Percentiles rank a stretch among this genome's conserved stretches.
Evolutionary conservation across 2,797 vertebrate species (phyloP).

Genomic region (Phyllotis vaccarum): DNA sequence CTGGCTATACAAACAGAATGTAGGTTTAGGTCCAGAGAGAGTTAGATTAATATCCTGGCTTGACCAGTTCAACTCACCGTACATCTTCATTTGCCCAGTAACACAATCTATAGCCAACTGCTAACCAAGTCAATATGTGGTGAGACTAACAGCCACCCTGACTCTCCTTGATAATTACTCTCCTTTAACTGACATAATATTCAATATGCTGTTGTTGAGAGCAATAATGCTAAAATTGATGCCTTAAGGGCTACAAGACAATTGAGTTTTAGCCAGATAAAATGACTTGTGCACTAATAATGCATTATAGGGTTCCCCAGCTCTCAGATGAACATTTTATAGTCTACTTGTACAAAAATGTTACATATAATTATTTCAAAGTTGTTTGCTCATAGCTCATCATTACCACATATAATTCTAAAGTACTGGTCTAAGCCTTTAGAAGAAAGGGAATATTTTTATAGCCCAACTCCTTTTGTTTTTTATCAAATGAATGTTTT

Average conservation of each 20-base stretch:
- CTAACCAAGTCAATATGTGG: slow-evolving; percentile 86
- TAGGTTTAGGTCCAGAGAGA: slow-evolving; percentile 64
- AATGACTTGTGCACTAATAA: slow-evolving; percentile 90
- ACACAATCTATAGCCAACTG: slow-evolving; percentile 79
- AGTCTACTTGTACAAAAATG: slow-evolving; percentile 66
- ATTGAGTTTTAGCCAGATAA: slow-evolving; percentile 90
- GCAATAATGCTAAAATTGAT: slow-evolving; percentile 85
- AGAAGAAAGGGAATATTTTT: slow-evolving; percentile 72
- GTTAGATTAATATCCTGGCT: slow-evolving; percentile 81
- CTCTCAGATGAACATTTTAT: slow-evolving; percentile 67
- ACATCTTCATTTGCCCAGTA: slow-evolving; percentile 83
- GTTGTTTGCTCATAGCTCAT: slow-evolving; percentile 73
- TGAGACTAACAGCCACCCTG: slow-evolving; percentile 84
- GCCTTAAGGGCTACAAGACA: slow-evolving; percentile 83
- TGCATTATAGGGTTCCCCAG: slow-evolving; percentile 86
- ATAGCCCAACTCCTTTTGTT: slow-evolving; percentile 56
- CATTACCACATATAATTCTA: slow-evolving; percentile 75
- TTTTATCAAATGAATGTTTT: slow-evolving; percentile 79
- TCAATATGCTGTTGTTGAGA: slow-evolving; percentile 85
- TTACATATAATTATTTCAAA: slow-evolving; percentile 72
- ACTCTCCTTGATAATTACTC: slow-evolving; percentile 85
- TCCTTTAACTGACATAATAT: slow-evolving; percentile 87
- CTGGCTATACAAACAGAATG: slow-evolving; percentile 32
- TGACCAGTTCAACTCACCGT: slow-evolving; percentile 78
- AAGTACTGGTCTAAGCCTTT: not conserved